Evolutionary conservation across 2,888 invertebrate species (phyloP).

Genomic region (Drosophila multiciliata): DNA sequence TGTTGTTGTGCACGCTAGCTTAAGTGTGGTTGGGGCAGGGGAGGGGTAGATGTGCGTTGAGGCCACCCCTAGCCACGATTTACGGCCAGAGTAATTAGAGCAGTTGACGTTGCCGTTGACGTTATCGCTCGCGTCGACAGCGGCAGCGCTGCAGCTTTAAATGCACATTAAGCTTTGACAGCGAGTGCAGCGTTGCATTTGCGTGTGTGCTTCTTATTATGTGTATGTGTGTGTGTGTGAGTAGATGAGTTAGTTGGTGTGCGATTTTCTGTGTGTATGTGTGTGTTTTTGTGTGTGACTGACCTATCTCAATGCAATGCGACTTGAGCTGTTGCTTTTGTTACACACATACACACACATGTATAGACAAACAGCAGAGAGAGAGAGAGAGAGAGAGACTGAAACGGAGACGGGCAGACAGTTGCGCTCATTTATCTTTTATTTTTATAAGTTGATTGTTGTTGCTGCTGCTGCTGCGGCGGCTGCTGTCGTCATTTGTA

Average conservation of each 20-base stretch:
- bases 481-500: slow-evolving; percentile 42
- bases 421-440: slow-evolving; percentile 75
- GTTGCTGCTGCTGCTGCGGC: slow-evolving; percentile 39
- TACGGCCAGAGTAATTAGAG: slow-evolving; percentile 70
- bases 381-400: slow-evolving; percentile 25
- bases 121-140: slow-evolving; percentile 34
- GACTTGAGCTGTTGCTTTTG: slow-evolving; percentile 71
- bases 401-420: slow-evolving; percentile 41
- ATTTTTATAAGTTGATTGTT: slow-evolving; percentile 62
- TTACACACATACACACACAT: slow-evolving; percentile 42
- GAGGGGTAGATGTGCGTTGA: neutral
- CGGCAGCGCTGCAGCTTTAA: slow-evolving; percentile 45
- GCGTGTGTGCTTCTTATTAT: slow-evolving; percentile 34
- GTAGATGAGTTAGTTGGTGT: slow-evolving; percentile 12
- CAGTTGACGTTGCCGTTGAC: slow-evolving; percentile 56
- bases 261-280: slow-evolving; percentile 35
- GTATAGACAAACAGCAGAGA: slow-evolving; percentile 7
- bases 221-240: slow-evolving; percentile 22
- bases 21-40: neutral
- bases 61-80: slow-evolving; percentile 60
- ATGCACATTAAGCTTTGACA: slow-evolving; percentile 59
- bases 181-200: slow-evolving; percentile 66
- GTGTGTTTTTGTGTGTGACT: slow-evolving; percentile 72
- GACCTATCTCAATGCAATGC: slow-evolving; percentile 83
- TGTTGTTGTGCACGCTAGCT: neutral